Percentiles rank a stretch among this genome's conserved stretches.
Conservation (phyloP, 2,888 invertebrate genomes). For the Gisinianus flammeolus region DNA sequence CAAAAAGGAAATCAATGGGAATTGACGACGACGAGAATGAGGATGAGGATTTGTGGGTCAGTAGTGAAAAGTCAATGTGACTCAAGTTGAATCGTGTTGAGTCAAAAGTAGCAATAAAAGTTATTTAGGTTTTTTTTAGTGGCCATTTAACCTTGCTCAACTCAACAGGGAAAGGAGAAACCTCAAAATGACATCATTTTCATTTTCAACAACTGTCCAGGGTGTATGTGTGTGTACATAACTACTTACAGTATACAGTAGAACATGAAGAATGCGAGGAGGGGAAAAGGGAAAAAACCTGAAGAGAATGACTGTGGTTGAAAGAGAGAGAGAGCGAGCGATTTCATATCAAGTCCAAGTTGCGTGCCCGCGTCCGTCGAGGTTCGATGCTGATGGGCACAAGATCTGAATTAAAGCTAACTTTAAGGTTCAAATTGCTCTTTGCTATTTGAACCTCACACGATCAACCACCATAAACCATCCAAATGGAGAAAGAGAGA, state of each 20-base stretch:
- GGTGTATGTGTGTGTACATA: too few relatives aligned
- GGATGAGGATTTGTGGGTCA: background rate
- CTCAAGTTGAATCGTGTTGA: background rate
- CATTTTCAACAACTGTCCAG: background rate
- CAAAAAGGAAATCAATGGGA: background rate
- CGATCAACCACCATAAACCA: too few relatives aligned
- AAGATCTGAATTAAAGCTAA: too few relatives aligned
- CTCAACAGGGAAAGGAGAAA: background rate
- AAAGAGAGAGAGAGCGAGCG: background rate
- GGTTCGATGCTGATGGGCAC: too few relatives aligned
- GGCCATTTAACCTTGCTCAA: conserved; percentile 5
- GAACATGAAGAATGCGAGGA: background rate
- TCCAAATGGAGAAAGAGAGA: background rate
- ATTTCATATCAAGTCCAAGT: background rate
- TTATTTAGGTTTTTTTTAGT: conserved; percentile 4
- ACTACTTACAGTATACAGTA: too few relatives aligned
- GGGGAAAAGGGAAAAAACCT: background rate
- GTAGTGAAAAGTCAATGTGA: background rate
- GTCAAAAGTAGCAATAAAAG: background rate
- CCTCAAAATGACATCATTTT: background rate
- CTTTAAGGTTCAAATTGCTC: too few relatives aligned
- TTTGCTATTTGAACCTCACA: too few relatives aligned
- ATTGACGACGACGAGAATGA: background rate
- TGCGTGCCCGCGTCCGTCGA: too few relatives aligned
- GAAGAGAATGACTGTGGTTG: too few relatives aligned